phyloP scores from a whole-genome alignment of 30 jellyfish, hydroid and myxozoan species.

The Hydra vulgaris region DNA sequence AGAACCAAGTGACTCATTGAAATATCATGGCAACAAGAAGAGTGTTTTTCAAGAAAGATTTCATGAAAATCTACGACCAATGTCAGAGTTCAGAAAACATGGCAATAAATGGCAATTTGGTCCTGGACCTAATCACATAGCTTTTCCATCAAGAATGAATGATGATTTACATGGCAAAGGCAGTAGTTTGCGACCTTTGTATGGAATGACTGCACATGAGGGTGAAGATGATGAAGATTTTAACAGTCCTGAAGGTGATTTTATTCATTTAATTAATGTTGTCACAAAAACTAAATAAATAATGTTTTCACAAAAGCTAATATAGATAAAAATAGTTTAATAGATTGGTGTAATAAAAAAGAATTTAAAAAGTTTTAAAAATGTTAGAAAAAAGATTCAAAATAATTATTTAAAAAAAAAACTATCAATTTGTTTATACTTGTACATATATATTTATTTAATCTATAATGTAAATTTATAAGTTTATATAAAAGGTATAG shows the following conservation, averaged over 20 bases:
- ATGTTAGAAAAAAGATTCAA: too few species aligned
- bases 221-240: slow-evolving; percentile 5
- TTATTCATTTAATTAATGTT: background rate
- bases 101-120: slow-evolving; percentile 2
- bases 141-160: slow-evolving; percentile 1
- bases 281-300: background rate
- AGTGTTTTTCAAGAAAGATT: background rate
- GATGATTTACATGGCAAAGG: slow-evolving; percentile 10
- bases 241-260: background rate
- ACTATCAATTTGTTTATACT: too few species aligned
- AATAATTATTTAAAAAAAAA: too few species aligned
- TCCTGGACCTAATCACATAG: slow-evolving; percentile 3
- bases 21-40: background rate
- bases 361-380: too few species aligned
- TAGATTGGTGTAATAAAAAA: background rate
- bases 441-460: too few species aligned
- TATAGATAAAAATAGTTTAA: background rate
- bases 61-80: background rate
- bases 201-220: slow-evolving; percentile 17
- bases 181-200: slow-evolving; percentile 22
- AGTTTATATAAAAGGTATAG: too few species aligned
- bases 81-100: background rate
- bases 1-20: background rate
- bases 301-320: slow-evolving; percentile 11
- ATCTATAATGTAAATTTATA: too few species aligned